Base-by-base conservation (phyloP, 2,113 vertebrate species). In the Lagopus leucura region DNA sequence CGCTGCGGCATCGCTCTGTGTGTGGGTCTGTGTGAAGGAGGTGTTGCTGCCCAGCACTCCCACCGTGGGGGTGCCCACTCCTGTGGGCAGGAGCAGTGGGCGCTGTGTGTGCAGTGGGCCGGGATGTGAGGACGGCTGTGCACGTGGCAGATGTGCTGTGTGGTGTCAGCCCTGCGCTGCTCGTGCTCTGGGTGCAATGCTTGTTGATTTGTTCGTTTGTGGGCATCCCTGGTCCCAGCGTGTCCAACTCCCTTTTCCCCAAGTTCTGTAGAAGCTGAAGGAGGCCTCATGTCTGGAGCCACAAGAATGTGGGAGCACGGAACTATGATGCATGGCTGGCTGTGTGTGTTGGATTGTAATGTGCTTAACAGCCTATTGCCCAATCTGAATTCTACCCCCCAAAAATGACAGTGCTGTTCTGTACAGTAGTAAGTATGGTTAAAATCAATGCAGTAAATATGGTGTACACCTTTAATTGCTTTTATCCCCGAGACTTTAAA, bases 401-500 rank as follows among this genome's bases (percentile, higher is more conserved):
- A 90, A 96, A 96, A 95, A 93, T 80, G 88, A 82, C 70, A 89
- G 55, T 74, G 73, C 83, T 89, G 84, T 71, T 50, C 91, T 81
- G 34, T 18, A 48, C 30, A 73, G 85, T 84, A 92, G 84, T 92
- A 96, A 90, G 42, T 38, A 65, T 21, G 45, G 87, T 55, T 85
- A 78, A 93, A 97, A 93, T 84, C 18, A 71, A 74, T 69, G 79
- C 82, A 92, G 85, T 78, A 88, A 80, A 82, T 66, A 60, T 1
- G 2, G 42, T 21, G 17, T 38, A 80, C 66, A 43, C 55, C 45
- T 36, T 94, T 94, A 90, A 36, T 16, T 14, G 87, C 30, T 93
- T 94, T 94, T 93, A 48, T 94, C 45, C 73, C 65, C n/a, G n/a
- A 11, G 9, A 20, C 8, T 94, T 87, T 50, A 80, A 86, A 93